Percentiles rank a stretch among this genome's conserved stretches.
Conservation (phyloP, 2,888 invertebrate species). For the Malacosoma neustria region DNA sequence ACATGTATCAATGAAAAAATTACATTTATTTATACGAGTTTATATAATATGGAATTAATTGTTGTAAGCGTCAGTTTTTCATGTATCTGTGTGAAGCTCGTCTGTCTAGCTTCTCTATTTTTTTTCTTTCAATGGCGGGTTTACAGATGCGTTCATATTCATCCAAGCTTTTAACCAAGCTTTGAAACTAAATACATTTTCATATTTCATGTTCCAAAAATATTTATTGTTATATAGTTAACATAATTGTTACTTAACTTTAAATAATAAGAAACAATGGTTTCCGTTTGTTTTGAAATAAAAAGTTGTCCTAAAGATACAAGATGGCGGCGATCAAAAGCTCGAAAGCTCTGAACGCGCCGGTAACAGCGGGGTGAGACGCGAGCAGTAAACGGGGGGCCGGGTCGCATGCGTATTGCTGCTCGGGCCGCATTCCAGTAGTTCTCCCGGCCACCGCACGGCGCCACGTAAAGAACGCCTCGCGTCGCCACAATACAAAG, state of each 20-base stretch:
- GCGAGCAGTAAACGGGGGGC: slow-evolving; percentile 21
- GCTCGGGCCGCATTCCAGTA: slow-evolving; percentile 65
- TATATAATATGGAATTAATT: too few species aligned
- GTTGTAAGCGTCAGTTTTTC: slow-evolving; percentile 1
- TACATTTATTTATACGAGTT: too few species aligned
- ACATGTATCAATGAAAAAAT: too few species aligned
- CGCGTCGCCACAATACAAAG: slow-evolving; percentile 64
- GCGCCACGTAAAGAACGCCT: slow-evolving; percentile 36
- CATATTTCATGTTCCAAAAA: too few species aligned
- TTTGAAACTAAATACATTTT: too few species aligned
- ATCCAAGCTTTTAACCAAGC: too few species aligned
- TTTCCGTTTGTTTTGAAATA: too few species aligned
- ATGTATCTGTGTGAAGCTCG: slow-evolving; percentile 3
- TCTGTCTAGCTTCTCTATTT: slow-evolving; percentile 8
- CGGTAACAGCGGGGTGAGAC: slow-evolving; percentile 24
- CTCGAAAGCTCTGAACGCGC: slow-evolving; percentile 50
- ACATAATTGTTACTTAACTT: too few species aligned
- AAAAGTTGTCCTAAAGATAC: not conserved
- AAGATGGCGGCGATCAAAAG: slow-evolving; percentile 20
- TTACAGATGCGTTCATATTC: slow-evolving; percentile 25
- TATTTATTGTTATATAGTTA: slow-evolving; percentile 3
- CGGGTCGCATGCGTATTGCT: slow-evolving; percentile 60
- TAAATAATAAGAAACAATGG: too few species aligned
- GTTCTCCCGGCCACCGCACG: slow-evolving; percentile 55
- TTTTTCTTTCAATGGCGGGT: slow-evolving; percentile 29